A percentile compares a stretch with the other conserved stretches of the same genome.
These are phyloP conservation scores for Ceyx erithaca DNA, from an alignment of 2,797 vertebrate species.

Conservation along the genomic window DNA sequence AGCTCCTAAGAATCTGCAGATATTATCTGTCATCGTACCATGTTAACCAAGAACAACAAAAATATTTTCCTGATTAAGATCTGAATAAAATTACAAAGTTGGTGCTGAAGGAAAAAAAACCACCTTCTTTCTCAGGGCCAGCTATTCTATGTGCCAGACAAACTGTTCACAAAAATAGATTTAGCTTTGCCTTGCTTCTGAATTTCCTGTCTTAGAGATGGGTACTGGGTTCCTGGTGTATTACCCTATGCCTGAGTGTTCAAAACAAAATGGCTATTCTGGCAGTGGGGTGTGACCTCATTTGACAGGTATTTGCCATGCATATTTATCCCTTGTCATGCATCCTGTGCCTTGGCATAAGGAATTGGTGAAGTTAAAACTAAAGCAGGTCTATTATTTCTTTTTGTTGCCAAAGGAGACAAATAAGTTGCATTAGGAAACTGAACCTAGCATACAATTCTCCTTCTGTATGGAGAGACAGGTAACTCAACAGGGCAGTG, in stretches of 20 bases:
- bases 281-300: not conserved
- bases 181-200: not conserved
- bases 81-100: not conserved
- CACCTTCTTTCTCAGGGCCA: not conserved
- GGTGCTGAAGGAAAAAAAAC: not conserved
- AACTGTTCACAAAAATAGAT: slow-evolving; percentile 18
- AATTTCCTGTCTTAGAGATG: not conserved
- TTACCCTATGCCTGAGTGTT: not conserved
- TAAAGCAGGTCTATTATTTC: not conserved
- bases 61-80: slow-evolving; percentile 7
- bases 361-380: not conserved
- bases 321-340: not conserved
- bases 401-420: not conserved
- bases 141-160: slow-evolving; percentile 1
- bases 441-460: not conserved
- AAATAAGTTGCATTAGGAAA: not conserved
- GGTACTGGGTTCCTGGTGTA: not conserved
- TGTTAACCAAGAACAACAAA: not conserved
- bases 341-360: not conserved
- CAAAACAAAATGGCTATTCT: not conserved
- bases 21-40: not conserved
- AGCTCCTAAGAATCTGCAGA: not conserved
- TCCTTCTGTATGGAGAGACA: not conserved
- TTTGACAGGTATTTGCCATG: not conserved
- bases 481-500: not conserved